Evolutionary conservation across 2,888 invertebrate species (phyloP), one percentile per base, ranked within the genome.

Genomic region (Drosophila neonasuta): DNA sequence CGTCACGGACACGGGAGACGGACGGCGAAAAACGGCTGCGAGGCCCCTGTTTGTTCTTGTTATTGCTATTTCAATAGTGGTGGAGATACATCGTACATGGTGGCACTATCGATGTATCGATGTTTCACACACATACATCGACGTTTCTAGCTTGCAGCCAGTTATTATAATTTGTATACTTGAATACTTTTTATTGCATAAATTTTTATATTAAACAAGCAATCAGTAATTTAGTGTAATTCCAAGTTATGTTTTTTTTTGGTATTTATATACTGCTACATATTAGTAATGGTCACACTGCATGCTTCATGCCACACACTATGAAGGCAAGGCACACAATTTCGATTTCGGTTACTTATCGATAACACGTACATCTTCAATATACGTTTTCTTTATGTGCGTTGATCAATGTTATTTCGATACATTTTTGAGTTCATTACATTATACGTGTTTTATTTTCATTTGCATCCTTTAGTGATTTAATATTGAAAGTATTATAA

Each of bases 21-120:
- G 73, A 72, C 73, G 73, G 59, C 61, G 75, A 72, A 73, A 73
- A 69, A 77, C 69, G 85, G 79, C 85, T 68, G 78, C 71, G 62
- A 74, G 78, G 24, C 24, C 78, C 74, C 66, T 55, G 63, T 59
- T 65, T 55, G 61, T 59, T 65, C 64, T 73, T 77, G 74, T 74
- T 74, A 77, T 74, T 74, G 48, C 76, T 73, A 73, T 75, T 71
- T 70, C 71, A 65, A 60, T 74, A 65, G 69, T 58, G 69, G 54
- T 60, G 58, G 24, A 45, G 24, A 9, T 13, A 30, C n/a, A 36
- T 36, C 15, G 15, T 17, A 24, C 24, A 24, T 24, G 24, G 24
- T 59, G 64, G 51, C 74, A 54, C 36, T 54, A 54, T 36, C 42
- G 41, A 58, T 17, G 10, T 20, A 24, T 36, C 36, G 36, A 36